Evolutionary conservation across 2,888 invertebrate species (phyloP).

Genomic region (Bimastos eiseni): DNA sequence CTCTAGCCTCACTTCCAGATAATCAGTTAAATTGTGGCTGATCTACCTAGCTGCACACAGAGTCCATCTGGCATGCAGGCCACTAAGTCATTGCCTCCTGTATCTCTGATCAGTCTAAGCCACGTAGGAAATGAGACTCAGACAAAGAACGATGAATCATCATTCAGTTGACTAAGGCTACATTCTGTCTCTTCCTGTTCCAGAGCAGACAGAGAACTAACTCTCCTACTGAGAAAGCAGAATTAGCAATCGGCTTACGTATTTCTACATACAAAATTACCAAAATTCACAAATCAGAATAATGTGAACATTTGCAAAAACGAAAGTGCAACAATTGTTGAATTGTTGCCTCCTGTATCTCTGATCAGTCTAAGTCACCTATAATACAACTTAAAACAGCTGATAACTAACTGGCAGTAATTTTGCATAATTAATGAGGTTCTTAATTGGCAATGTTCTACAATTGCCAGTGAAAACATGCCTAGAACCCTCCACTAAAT

Average conservation of each 20-base stretch:
- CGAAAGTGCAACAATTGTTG: neutral
- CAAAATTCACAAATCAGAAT: neutral
- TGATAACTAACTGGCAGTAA: neutral
- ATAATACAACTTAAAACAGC: neutral
- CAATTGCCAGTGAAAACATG: neutral
- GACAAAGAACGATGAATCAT: neutral
- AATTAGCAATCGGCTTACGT: neutral
- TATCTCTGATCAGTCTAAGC: slow-evolving; percentile 5
- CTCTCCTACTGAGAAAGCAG: neutral
- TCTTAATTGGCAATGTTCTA: too few species aligned
- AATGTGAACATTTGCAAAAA: neutral
- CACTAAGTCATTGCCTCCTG: neutral
- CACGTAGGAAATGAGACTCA: neutral
- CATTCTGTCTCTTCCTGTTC: neutral
- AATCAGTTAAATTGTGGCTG: neutral
- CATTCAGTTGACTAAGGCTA: neutral
- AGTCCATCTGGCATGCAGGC: neutral
- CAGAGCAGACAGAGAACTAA: neutral
- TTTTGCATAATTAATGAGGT: neutral
- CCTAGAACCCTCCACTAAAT: neutral
- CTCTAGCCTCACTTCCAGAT: neutral
- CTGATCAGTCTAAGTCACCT: slow-evolving; percentile 5
- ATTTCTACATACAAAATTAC: neutral
- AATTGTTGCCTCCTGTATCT: neutral
- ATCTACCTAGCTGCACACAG: neutral